phyloP scores from a whole-genome alignment of 30 jellyfish, hydroid and myxozoan genomes.

The Clytia hemisphaerica region DNA sequence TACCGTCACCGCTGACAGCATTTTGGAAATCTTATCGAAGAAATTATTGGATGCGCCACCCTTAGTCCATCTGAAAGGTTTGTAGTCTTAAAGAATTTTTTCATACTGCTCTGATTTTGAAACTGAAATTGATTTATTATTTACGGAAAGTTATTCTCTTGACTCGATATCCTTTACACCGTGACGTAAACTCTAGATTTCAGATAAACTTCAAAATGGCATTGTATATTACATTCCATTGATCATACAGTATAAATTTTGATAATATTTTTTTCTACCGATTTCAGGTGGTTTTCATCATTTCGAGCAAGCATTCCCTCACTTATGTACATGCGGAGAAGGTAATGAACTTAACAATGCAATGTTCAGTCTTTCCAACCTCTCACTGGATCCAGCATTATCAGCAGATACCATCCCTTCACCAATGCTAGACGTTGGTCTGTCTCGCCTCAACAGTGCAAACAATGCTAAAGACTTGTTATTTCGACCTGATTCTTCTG shows the following conservation, averaged over 20 bases:
- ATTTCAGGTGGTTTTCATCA: constrained; percentile 73
- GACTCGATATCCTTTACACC: no score
- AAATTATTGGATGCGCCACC: constrained; percentile 57
- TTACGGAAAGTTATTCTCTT: no score
- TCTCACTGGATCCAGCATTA: constrained; percentile 1
- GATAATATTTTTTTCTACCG: not conserved
- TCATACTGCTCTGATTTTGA: no score
- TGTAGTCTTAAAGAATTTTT: no score
- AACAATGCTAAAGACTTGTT: constrained; percentile 53
- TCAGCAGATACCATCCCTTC: constrained; percentile 55
- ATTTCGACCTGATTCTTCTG: constrained; percentile 80
- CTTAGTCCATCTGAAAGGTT: no score
- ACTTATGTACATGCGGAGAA: constrained; percentile 82
- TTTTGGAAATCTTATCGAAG: constrained; percentile 35
- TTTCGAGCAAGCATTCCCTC: constrained; percentile 76
- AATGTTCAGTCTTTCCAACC: constrained; percentile 31
- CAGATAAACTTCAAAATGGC: no score
- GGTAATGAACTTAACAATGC: constrained; percentile 76
- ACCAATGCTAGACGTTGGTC: constrained; percentile 22
- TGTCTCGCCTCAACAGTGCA: not conserved
- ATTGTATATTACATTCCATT: no score
- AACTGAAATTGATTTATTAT: no score
- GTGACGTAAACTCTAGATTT: no score
- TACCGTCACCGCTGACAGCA: constrained; percentile 19
- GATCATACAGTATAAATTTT: no score